A percentile compares a stretch with the other conserved stretches of the same genome.
Evolutionary conservation across 1,140 invertebrate species (phyloP).

Genomic region (Brachionus koreanus): DNA sequence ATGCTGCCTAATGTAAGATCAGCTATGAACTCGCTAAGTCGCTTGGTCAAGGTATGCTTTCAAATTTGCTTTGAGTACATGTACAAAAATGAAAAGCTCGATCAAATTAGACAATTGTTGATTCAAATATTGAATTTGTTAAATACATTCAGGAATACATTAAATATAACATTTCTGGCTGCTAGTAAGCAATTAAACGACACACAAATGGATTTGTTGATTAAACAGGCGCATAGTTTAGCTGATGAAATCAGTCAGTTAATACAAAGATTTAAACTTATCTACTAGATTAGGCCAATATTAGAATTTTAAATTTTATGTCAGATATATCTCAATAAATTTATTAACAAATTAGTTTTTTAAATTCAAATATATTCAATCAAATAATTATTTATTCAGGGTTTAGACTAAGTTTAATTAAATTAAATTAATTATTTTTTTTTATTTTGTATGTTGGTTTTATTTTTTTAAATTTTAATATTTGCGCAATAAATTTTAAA

Average conservation of each 20-base stretch:
- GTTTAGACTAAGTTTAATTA: neutral
- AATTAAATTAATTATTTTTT: no score
- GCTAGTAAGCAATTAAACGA: slow-evolving; percentile 27
- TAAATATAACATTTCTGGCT: slow-evolving; percentile 19
- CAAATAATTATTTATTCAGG: neutral
- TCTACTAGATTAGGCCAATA: neutral
- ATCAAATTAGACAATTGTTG: slow-evolving; percentile 28
- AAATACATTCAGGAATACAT: slow-evolving; percentile 15
- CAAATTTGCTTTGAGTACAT: slow-evolving; percentile 22
- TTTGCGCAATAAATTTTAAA: neutral
- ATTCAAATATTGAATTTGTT: slow-evolving; percentile 38
- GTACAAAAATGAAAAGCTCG: slow-evolving; percentile 40
- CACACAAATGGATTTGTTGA: slow-evolving; percentile 10
- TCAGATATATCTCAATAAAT: slow-evolving; percentile 11
- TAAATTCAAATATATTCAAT: neutral
- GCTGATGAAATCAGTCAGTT: slow-evolving; percentile 39
- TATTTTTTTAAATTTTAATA: neutral
- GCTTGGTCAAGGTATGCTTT: slow-evolving; percentile 22
- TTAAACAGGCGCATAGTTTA: slow-evolving; percentile 21
- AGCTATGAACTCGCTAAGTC: slow-evolving; percentile 19
- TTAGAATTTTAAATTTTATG: neutral
- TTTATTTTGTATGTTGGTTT: neutral
- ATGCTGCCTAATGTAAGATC: neutral
- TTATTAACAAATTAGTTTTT: neutral
- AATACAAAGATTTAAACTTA: slow-evolving; percentile 25